Percentiles rank a stretch among this genome's conserved stretches.
Conservation (phyloP, 2,888 invertebrate species). For the Amphipyra berbera region DNA sequence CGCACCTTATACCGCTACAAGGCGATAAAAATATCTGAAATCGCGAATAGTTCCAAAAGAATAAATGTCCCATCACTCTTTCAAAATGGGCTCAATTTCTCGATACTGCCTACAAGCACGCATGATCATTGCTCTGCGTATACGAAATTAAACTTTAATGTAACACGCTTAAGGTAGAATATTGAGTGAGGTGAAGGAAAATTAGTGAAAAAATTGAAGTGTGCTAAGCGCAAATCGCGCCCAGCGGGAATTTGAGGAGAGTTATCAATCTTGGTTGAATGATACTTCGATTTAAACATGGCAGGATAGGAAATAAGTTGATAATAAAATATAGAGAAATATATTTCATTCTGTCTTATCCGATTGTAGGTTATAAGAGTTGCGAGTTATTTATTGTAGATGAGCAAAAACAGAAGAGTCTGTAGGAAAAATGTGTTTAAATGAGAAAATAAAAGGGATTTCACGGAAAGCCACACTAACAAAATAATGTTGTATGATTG, state of each 20-base stretch:
- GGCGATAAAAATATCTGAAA: conserved; percentile 58
- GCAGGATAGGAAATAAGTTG: conserved; percentile 36
- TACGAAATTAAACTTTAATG: conserved; percentile 39
- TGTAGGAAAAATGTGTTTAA: too few relatives aligned
- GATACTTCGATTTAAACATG: conserved; percentile 52
- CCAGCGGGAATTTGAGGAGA: conserved; percentile 79
- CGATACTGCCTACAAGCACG: conserved; percentile 81
- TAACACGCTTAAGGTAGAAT: conserved; percentile 41
- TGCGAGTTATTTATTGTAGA: background rate
- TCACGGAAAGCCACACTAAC: too few relatives aligned
- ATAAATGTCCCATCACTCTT: conserved; percentile 85
- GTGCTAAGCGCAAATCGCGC: conserved; percentile 80
- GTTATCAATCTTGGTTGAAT: conserved; percentile 86
- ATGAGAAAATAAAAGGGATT: too few relatives aligned
- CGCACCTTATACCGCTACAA: conserved; percentile 13
- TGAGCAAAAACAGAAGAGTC: too few relatives aligned
- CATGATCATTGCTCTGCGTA: conserved; percentile 66
- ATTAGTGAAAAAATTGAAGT: conserved; percentile 76
- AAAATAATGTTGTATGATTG: too few relatives aligned
- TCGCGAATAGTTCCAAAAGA: conserved; percentile 71
- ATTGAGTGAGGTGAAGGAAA: conserved; percentile 52
- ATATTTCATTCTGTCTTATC: background rate
- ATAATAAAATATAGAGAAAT: background rate
- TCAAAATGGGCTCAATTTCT: conserved; percentile 82
- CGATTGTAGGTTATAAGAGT: background rate